Evolutionary conservation across 2,797 vertebrate species (phyloP).

Genomic region (Alcedo atthis): DNA sequence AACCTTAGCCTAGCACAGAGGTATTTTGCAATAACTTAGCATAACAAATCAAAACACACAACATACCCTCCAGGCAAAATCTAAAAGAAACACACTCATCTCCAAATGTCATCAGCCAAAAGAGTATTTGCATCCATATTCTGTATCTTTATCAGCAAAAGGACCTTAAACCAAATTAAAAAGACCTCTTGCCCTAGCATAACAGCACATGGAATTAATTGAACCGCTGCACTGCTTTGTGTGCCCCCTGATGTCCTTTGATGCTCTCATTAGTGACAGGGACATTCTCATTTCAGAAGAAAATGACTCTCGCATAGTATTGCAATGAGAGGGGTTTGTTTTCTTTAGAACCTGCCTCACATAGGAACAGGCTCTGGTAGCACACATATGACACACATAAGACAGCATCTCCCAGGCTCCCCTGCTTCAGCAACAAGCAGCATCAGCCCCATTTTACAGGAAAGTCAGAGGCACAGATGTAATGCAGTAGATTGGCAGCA

Average conservation of each 20-base stretch:
- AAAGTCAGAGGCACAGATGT: background rate
- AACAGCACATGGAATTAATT: background rate
- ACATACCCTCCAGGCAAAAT: background rate
- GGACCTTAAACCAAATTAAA: background rate
- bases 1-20: background rate
- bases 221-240: rapidly evolving
- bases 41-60: conserved; percentile 20
- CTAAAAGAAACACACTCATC: background rate
- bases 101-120: conserved; percentile 18
- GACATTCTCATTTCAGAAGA: background rate
- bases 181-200: background rate
- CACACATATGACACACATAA: background rate
- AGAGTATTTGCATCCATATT: conserved; percentile 3
- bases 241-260: background rate
- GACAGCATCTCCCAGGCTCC: background rate
- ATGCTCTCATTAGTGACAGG: background rate
- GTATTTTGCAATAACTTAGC: conserved; percentile 8
- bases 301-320: background rate
- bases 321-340: background rate
- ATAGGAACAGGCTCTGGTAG: background rate
- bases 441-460: background rate
- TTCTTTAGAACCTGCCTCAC: background rate
- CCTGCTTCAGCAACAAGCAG: background rate
- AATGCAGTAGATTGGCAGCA: background rate
- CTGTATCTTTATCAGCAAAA: background rate